phyloP scores from a whole-genome alignment of 2,113 vertebrate genomes.

The Crotophaga sulcirostris region DNA sequence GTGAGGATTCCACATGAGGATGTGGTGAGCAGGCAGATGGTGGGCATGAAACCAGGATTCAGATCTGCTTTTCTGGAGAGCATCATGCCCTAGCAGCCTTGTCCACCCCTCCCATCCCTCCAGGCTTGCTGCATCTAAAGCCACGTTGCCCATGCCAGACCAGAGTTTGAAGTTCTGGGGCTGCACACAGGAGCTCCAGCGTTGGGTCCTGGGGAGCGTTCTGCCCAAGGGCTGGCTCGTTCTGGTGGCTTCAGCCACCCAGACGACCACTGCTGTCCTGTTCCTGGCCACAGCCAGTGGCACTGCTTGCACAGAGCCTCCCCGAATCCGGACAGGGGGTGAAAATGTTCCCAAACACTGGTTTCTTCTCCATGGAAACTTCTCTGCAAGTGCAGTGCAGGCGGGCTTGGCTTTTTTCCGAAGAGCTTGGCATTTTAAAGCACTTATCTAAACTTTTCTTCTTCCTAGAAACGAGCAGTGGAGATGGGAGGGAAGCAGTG shows the following conservation, averaged over 20 bases:
- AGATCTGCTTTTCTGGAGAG: not conserved
- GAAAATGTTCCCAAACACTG: not conserved
- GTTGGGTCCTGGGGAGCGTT: not conserved
- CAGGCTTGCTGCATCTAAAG: not conserved
- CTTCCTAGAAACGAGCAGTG: not conserved
- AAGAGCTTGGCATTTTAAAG: not conserved
- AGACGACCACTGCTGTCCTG: rapidly evolving
- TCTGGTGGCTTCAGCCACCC: not conserved
- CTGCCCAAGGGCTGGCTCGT: not conserved
- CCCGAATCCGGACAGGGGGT: rapidly evolving
- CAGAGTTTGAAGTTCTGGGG: too few relatives aligned
- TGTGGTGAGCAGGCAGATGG: not conserved
- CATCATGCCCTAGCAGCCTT: rapidly evolving
- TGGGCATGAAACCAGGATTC: not conserved
- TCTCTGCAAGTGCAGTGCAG: not conserved
- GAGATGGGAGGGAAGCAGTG: not conserved
- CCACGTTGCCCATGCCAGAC: not conserved
- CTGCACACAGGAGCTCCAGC: not conserved
- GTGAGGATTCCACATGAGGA: not conserved
- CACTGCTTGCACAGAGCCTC: not conserved
- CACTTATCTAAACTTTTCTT: not conserved
- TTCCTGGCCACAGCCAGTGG: rapidly evolving
- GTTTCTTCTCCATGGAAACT: not conserved
- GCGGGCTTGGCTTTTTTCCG: rapidly evolving
- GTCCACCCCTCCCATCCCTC: rapidly evolving